These are phyloP conservation scores for Psittacara wagleri DNA, from an alignment of 2,113 vertebrate genomes.

Conservation along the genomic window DNA sequence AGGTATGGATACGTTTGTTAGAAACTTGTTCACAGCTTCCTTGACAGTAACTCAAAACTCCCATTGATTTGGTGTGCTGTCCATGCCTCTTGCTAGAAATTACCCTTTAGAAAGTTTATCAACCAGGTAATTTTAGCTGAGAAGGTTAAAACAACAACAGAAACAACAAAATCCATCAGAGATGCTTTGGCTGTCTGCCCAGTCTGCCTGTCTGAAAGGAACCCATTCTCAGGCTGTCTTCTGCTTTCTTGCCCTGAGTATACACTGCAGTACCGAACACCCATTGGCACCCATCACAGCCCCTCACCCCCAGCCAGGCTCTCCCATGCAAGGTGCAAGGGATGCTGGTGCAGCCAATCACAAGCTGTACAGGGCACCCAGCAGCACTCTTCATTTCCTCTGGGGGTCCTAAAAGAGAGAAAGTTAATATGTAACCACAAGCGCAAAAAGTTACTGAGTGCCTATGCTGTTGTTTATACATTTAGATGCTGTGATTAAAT, in stretches of 20 bases:
- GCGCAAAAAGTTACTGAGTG: neutral
- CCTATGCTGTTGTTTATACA: slow-evolving; percentile 9
- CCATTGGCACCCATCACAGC: neutral
- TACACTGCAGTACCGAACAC: neutral
- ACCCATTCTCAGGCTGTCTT: neutral
- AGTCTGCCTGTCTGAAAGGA: neutral
- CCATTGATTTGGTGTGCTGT: neutral
- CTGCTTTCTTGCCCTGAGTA: neutral
- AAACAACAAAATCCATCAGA: neutral
- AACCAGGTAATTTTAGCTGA: neutral
- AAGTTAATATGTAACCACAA: neutral
- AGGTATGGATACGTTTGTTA: neutral
- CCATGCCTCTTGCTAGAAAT: neutral
- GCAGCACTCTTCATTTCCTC: neutral
- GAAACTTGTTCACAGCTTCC: neutral
- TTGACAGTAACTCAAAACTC: neutral
- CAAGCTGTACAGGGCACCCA: neutral
- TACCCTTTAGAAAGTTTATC: neutral
- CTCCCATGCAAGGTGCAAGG: accelerated
- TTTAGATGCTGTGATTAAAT: slow-evolving; percentile 62
- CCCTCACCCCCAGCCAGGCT: neutral
- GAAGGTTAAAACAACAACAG: neutral
- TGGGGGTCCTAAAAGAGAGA: neutral
- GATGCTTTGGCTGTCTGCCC: neutral
- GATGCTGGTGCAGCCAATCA: neutral